phyloP scores from a whole-genome alignment of 2,797 vertebrate species.

The Tapera naevia region DNA sequence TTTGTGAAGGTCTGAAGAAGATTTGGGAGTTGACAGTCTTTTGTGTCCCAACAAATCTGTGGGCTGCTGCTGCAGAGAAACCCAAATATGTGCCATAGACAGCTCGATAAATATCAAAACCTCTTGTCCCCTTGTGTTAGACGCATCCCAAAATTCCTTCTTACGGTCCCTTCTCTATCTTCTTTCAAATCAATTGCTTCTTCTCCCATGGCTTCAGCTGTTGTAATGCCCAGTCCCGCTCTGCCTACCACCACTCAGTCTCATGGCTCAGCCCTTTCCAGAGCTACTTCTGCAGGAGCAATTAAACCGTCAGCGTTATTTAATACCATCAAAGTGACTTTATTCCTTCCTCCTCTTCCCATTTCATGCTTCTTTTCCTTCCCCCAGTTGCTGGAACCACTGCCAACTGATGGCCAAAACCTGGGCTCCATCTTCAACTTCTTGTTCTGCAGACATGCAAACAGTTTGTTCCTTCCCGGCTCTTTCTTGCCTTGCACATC shows the following conservation, averaged over 20 bases:
- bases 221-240: fast-evolving
- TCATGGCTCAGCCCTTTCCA: background rate
- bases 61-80: background rate
- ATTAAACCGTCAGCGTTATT: background rate
- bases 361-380: fast-evolving
- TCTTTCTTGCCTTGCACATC: background rate
- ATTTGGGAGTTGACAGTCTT: background rate
- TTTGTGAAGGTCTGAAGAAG: background rate
- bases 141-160: background rate
- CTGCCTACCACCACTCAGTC: background rate
- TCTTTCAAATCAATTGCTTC: background rate
- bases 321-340: background rate
- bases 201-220: background rate
- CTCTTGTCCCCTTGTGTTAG: background rate
- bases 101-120: background rate
- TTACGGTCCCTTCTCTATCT: background rate
- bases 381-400: background rate
- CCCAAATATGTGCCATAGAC: background rate
- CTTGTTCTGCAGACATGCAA: background rate
- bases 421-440: background rate
- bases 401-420: background rate
- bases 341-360: background rate
- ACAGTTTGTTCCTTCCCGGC: background rate
- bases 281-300: background rate
- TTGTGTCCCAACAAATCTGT: background rate